Evolutionary conservation across 2,113 vertebrate genomes (phyloP), one percentile per base, ranked within the genome.

Genomic region (Trogon melanurus): DNA sequence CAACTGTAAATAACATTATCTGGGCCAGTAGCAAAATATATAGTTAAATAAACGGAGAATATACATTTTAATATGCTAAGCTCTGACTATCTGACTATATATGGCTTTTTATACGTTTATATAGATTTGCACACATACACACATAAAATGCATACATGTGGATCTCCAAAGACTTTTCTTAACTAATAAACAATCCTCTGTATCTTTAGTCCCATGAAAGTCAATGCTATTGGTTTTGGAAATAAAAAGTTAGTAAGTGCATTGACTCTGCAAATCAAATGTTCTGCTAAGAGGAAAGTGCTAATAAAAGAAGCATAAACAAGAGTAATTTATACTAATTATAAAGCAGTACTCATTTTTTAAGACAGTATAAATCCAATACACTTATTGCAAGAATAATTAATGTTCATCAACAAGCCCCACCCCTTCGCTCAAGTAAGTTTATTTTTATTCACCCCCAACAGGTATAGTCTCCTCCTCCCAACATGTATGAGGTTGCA

Each of bases 401-500:
- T 58, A 25, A 83, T 41, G 4, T 50, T 58, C 7, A 6, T 18
- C 15, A 76, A 76, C 51, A 85, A 70, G 34, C 3, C 7, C 11
- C 30, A 41, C 11, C 2, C 15, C 8, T 71, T 76, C 41, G 44
- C 51, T 62, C 25, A 67, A 75, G 66, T 22, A 78, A 26, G 6
- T 32, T 34, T 47, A n/a, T 58, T 73, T 91, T 86, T 79, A 34
- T 90, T 66, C 15, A 38, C 2, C 73, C 78, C 23, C 8, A 84
- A 56, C 21, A 56, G 30, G 22, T 54, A 54, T 10, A 45, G 47
- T 50, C 5, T 64, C 34, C 18, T 23, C 7, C 23, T 87, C 32
- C 10, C 16, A 50, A 36, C 0, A 0, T 3, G 1, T 6, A 54
- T 2, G 1, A 58, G 14, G 21, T 22, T 51, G 22, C 11, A 48